Evolutionary conservation across 1,140 invertebrate genomes (phyloP), one percentile per base, ranked within the genome.

Genomic region (Heliconius eleuchia): DNA sequence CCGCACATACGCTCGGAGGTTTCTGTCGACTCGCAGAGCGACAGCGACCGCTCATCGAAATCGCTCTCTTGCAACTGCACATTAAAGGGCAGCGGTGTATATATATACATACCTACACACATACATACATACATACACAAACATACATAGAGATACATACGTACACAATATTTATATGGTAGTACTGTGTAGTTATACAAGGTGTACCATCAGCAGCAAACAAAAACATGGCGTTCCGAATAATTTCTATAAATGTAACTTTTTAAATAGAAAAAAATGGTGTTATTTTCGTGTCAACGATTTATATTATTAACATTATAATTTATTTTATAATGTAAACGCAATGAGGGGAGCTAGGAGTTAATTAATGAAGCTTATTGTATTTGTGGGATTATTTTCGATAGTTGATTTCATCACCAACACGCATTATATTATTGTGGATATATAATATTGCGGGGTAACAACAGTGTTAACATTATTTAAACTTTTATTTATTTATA

Each of bases 1-100:
- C 96, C 96, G 84, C 96, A 97, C 95, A 97, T 97, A 1, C 96
- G 91, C 80, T 94, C 94, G 18, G 93, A 93, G 3, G 89, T 82
- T 72, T 94, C 94, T 77, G 92, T 88, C 5, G 91, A 94, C 83
- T 95, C 94, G 85, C 93, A 94, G 72, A 93, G 87, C 71, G 93
- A 95, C 79, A 95, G 84, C 73, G 94, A 95, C 82, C 89, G 90
- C 79, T 95, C 94, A 87, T 95, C 94, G 83, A 94, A 95, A 84
- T 95, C 94, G 85, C 94, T 95, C 84, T 95, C 94, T 89, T 95
- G 94, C 57, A 95, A 86, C 94, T 95, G 87, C 79, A 89, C 77
- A 85, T 72, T 84, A 86, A 82, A 82, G 83, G 77, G 52, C 76
- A 71, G 50, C 73, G 71, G 75, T 71, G 73, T 79, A 79, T 77